A percentile compares a stretch with the other conserved stretches of the same genome.
Conservation (phyloP, 2,797 vertebrate genomes). For the Enteromius mattozi region DNA sequence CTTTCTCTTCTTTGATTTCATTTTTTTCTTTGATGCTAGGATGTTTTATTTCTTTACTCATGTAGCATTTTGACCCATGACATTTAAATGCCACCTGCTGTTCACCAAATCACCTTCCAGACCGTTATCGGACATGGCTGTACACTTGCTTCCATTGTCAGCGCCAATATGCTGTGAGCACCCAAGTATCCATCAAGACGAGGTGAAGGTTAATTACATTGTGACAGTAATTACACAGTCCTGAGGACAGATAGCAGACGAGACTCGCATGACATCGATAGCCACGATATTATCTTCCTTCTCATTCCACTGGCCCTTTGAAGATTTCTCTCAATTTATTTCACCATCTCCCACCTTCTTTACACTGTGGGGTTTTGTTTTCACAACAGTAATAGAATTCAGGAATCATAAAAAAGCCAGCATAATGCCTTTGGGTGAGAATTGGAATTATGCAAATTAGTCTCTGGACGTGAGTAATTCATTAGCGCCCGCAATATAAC, state of each 20-base stretch:
- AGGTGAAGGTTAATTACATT: constrained; percentile 48
- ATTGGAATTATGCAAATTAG: constrained; percentile 64
- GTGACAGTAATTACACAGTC: constrained; percentile 52
- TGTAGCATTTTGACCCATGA: constrained; percentile 60
- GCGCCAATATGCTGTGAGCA: constrained; percentile 17
- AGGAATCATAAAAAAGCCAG: constrained; percentile 53
- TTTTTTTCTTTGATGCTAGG: neutral
- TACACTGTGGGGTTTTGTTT: constrained; percentile 44
- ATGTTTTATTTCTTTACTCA: neutral
- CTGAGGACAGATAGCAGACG: constrained; percentile 19
- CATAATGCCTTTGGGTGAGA: constrained; percentile 56
- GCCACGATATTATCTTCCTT: neutral
- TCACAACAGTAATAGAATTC: constrained; percentile 70
- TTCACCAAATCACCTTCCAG: constrained; percentile 20
- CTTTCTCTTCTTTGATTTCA: neutral
- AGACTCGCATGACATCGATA: constrained; percentile 22
- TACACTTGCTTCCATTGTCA: constrained; percentile 28
- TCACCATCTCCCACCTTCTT: constrained; percentile 71
- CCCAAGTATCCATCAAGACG: constrained; percentile 43
- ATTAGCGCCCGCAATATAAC: constrained; percentile 42
- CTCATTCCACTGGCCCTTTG: constrained; percentile 8
- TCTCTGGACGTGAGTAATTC: constrained; percentile 53
- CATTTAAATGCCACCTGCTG: constrained; percentile 71
- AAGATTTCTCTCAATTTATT: constrained; percentile 54
- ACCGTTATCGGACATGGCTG: neutral